Evolutionary conservation across 2,797 vertebrate genomes (phyloP).

Genomic region (Gallinago solitaria): DNA sequence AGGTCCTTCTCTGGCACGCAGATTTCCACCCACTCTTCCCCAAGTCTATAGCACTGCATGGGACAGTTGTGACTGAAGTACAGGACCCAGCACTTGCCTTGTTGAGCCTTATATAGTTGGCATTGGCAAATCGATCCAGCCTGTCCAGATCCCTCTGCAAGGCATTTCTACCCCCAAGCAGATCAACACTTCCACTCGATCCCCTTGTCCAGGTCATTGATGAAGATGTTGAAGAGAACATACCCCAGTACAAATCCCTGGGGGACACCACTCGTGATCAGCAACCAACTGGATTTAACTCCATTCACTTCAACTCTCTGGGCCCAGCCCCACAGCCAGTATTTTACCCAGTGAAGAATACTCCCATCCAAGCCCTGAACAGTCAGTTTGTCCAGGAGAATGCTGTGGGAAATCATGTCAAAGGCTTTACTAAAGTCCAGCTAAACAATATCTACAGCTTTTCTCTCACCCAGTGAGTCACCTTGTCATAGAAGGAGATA

Average conservation of each 20-base stretch:
- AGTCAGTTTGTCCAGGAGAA: not conserved
- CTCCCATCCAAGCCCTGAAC: not conserved
- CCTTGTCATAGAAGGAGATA: not conserved
- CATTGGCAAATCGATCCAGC: not conserved
- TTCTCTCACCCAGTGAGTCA: not conserved
- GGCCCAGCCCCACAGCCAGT: not conserved
- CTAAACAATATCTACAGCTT: not conserved
- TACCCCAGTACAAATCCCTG: not conserved
- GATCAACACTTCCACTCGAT: not conserved
- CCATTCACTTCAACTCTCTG: not conserved
- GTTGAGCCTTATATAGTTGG: not conserved
- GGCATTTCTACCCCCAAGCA: not conserved
- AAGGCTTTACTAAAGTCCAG: not conserved
- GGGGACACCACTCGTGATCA: not conserved
- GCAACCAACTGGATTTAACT: not conserved
- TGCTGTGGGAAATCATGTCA: not conserved
- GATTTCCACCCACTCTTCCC: not conserved
- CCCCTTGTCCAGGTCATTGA: not conserved
- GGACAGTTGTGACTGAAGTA: not conserved
- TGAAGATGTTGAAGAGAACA: not conserved
- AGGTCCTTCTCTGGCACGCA: not conserved
- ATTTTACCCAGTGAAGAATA: not conserved
- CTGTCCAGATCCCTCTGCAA: not conserved
- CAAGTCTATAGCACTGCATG: not conserved
- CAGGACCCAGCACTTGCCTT: not conserved